Evolutionary conservation across 2,888 invertebrate genomes (phyloP), one percentile per base, ranked within the genome.

Genomic region (Trimorus sp.): DNA sequence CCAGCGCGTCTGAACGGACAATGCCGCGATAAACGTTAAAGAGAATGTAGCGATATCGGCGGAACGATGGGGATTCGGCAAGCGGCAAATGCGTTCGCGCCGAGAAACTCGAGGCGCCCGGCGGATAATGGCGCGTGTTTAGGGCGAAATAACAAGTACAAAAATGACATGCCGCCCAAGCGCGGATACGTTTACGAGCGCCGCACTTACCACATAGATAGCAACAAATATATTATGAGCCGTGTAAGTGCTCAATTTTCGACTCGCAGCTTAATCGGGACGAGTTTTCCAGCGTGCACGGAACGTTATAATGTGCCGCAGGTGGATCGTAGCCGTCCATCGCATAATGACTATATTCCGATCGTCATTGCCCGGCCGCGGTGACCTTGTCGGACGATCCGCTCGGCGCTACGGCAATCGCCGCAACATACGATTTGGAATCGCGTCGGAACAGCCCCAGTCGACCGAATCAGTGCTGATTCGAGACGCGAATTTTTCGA

Each of bases 331-430:
- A 71, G 82, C 82, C 78, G 82, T 84, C 63, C 78, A 83, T 82
- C 84, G 68, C 74, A 80, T 84, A 82, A 84, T 83, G 83, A 83
- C 84, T 84, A 83, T 83, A 84, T 84, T 79, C 75, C 82, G 84
- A 83, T 83, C 82, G 82, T 81, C 83, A 83, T 83, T 83, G 77
- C 74, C 54, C 62, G 79, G 77, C 75, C 81, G 66, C 70, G 80
- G 79, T 84, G 82, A 83, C 83, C 84, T 84, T 84, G 83, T 79
- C 81, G 51, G 78, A 68, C 42, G 76, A 84, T 76, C 71, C 80
- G 69, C 56, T 68, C 78, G 73, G 60, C 75, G 78, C 37, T 78
- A 75, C 53, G 76, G 76, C 79, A 45, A 83, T 79, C 63, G 51
- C 66, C 75, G 73, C 68, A 83, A 81, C 78, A 81, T 80, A 75